Evolutionary conservation across 1,140 invertebrate species (phyloP).

Genomic region (Pomacea maculata): DNA sequence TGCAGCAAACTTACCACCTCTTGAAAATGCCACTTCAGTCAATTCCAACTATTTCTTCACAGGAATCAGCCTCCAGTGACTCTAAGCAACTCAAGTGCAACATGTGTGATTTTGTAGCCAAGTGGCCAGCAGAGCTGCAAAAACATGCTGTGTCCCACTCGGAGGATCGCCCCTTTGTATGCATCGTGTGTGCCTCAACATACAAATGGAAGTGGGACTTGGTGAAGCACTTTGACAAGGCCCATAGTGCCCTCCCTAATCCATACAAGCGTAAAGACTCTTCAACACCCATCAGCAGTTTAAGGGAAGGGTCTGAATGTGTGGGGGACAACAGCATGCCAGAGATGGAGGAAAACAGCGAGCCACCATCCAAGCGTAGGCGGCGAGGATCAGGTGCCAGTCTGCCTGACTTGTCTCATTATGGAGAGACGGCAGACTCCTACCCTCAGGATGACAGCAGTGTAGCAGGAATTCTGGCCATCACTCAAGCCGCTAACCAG

Average conservation of each 20-base stretch:
- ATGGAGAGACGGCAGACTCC: background rate
- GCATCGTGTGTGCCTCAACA: slow-evolving; percentile 64
- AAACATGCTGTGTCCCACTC: slow-evolving; percentile 64
- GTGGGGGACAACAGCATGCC: background rate
- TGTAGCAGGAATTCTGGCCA: slow-evolving; percentile 39
- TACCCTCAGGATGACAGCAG: slow-evolving; percentile 28
- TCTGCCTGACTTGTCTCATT: slow-evolving; percentile 19
- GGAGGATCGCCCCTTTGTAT: slow-evolving; percentile 61
- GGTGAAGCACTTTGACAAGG: slow-evolving; percentile 65
- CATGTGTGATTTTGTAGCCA: slow-evolving; percentile 63
- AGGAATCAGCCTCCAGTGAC: slow-evolving; percentile 44
- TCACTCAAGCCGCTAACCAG: slow-evolving; percentile 35
- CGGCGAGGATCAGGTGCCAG: slow-evolving; percentile 45
- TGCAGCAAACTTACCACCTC: slow-evolving; percentile 61
- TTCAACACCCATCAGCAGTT: background rate
- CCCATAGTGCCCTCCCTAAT: slow-evolving; percentile 61
- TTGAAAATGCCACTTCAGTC: slow-evolving; percentile 58
- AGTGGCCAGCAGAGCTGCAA: slow-evolving; percentile 64
- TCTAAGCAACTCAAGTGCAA: slow-evolving; percentile 59
- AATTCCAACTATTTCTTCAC: slow-evolving; percentile 46
- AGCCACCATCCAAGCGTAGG: background rate
- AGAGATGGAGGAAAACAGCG: slow-evolving; percentile 10
- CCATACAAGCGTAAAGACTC: slow-evolving; percentile 62
- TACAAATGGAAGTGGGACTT: slow-evolving; percentile 67
- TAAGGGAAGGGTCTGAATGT: slow-evolving; percentile 4